Evolutionary conservation across 2,113 vertebrate genomes (phyloP).

Genomic region (Clarias magur): DNA sequence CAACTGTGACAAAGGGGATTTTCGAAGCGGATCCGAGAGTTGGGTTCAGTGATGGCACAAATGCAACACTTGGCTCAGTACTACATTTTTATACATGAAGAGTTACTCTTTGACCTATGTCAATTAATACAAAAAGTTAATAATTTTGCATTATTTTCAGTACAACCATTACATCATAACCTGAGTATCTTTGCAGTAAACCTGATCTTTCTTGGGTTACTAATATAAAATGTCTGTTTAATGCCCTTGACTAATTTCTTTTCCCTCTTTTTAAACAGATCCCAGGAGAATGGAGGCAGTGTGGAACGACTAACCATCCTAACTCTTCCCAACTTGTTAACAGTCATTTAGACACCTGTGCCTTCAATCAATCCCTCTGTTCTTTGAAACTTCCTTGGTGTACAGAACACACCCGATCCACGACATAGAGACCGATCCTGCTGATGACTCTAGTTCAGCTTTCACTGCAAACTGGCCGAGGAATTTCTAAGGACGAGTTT

Average conservation of each 20-base stretch:
- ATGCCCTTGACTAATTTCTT: background rate
- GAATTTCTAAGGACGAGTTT: slow-evolving; percentile 38
- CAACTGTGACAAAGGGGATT: no score
- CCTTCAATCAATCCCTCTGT: slow-evolving; percentile 65
- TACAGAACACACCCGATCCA: slow-evolving; percentile 7
- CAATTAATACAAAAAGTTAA: no score
- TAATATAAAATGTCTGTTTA: background rate
- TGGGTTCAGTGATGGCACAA: no score
- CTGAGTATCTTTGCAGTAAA: background rate
- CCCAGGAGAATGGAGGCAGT: slow-evolving; percentile 51
- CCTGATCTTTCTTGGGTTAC: background rate
- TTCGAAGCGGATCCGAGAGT: no score
- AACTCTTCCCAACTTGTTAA: slow-evolving; percentile 38
- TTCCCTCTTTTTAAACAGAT: slow-evolving; percentile 31
- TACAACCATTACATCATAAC: background rate
- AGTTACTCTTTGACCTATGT: no score
- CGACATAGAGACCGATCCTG: slow-evolving; percentile 34
- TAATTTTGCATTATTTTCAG: no score
- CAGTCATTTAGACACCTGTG: slow-evolving; percentile 65
- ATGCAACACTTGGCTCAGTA: no score
- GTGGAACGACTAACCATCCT: slow-evolving; percentile 55
- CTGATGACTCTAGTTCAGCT: slow-evolving; percentile 49
- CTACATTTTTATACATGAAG: no score
- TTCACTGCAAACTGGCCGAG: slow-evolving; percentile 39
- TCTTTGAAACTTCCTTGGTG: slow-evolving; percentile 3